Conservation (phyloP, 2,113 vertebrate genomes). For the Psilopsiagon aymara region DNA sequence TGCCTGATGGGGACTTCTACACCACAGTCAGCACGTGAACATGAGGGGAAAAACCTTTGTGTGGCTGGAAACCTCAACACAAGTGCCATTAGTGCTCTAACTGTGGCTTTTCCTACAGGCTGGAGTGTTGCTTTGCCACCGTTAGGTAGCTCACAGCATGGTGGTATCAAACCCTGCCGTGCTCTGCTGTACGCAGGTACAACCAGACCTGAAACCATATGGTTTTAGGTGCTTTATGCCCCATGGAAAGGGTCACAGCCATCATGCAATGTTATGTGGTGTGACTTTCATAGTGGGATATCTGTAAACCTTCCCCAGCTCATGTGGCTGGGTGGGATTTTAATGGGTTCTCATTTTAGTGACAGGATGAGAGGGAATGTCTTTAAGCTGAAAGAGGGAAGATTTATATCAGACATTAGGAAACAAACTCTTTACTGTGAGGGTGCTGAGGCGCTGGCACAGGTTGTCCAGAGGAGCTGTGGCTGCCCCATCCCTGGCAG, state of each 20-base stretch:
- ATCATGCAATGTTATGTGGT: neutral
- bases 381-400: neutral
- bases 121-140: neutral
- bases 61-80: neutral
- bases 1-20: neutral
- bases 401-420: neutral
- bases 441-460: neutral
- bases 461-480: neutral
- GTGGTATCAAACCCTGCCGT: neutral
- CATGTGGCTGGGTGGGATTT: neutral
- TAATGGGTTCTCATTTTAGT: neutral
- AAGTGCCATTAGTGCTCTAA: neutral
- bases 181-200: neutral
- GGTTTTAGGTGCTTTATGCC: neutral
- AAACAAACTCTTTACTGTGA: neutral
- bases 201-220: rapidly evolving
- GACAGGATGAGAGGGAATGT: neutral
- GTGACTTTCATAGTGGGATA: neutral
- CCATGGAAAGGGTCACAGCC: neutral
- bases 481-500: neutral
- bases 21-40: neutral
- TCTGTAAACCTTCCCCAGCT: neutral
- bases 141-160: rapidly evolving
- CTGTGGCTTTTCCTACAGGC: neutral
- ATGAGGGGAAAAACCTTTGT: neutral